A percentile compares a stretch with the other conserved stretches of the same genome.
Evolutionary conservation across 2,797 vertebrate genomes (phyloP).

Genomic region (Euphonia xanthogaster): DNA sequence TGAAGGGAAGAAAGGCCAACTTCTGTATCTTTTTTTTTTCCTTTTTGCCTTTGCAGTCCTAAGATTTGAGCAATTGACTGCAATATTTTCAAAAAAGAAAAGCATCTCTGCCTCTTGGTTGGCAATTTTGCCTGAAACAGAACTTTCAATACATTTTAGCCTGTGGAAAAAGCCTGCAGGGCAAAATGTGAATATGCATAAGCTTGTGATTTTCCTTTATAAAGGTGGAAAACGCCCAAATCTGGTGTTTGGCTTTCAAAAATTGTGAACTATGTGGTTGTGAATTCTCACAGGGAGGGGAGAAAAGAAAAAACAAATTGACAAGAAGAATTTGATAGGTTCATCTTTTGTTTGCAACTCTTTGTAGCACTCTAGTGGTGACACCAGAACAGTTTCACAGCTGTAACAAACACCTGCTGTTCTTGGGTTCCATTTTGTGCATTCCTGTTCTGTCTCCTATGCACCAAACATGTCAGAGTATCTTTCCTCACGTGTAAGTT

Average conservation of each 20-base stretch:
- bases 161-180: background rate
- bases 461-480: background rate
- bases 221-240: background rate
- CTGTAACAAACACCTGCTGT: background rate
- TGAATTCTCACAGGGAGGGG: background rate
- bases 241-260: background rate
- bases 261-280: background rate
- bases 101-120: background rate
- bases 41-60: background rate
- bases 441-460: background rate
- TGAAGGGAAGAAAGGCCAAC: background rate
- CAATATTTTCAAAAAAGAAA: background rate
- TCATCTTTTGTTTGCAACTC: background rate
- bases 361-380: background rate
- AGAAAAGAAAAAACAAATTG: accelerated
- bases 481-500: background rate
- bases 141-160: background rate
- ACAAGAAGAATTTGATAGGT: background rate
- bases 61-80: background rate
- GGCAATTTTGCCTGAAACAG: background rate
- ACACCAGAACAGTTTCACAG: background rate
- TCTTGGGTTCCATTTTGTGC: background rate
- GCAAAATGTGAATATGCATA: background rate
- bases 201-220: background rate
- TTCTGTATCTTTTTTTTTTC: background rate